A percentile compares a stretch with the other conserved stretches of the same genome.
Conservation (phyloP, 2,797 vertebrate species). For the Falco rusticolus region DNA sequence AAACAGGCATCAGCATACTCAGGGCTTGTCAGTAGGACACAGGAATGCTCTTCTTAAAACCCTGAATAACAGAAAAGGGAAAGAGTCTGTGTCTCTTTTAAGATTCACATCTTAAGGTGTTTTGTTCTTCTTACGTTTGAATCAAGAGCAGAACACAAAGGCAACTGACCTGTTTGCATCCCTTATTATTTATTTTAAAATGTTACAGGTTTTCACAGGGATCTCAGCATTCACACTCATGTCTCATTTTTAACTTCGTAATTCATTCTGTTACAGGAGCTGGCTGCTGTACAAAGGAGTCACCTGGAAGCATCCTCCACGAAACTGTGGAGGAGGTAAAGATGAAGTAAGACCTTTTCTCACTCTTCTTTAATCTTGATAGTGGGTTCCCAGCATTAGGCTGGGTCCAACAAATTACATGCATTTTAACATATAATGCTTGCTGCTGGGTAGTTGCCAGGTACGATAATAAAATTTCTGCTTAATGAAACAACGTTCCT, state of each 20-base stretch:
- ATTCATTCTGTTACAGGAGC: not conserved
- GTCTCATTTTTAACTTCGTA: not conserved
- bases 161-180: not conserved
- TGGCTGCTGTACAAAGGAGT: not conserved
- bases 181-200: not conserved
- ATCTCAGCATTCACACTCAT: not conserved
- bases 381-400: not conserved
- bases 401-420: not conserved
- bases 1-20: not conserved
- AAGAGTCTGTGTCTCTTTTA: not conserved
- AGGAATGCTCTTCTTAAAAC: not conserved
- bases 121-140: not conserved
- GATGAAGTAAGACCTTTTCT: not conserved
- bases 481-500: slow-evolving; percentile 44
- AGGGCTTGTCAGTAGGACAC: not conserved
- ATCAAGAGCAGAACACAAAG: not conserved
- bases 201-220: not conserved
- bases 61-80: not conserved
- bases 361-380: slow-evolving; percentile 1
- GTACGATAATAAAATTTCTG: slow-evolving; percentile 20
- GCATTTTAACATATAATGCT: not conserved
- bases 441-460: not conserved
- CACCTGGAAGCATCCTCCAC: rapidly evolving
- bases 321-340: not conserved
- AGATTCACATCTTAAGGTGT: not conserved